These are phyloP conservation scores for Mormyrus lacerda DNA, from an alignment of 2,113 vertebrate genomes.

Conservation along the genomic window DNA sequence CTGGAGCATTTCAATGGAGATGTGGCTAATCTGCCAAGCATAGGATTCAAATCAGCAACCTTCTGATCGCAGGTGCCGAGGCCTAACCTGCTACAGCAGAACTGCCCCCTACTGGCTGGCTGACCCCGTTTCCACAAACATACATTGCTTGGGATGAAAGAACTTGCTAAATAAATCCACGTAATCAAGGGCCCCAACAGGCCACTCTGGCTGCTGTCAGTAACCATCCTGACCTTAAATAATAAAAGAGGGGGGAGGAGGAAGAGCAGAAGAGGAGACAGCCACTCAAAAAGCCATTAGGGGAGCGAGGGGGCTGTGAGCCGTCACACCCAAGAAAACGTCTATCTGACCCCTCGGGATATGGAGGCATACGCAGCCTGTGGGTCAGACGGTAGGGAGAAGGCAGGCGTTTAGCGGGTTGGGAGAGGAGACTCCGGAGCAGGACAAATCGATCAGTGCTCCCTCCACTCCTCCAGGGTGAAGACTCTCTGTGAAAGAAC, in stretches of 20 bases:
- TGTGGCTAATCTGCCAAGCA: not conserved
- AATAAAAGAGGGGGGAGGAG: not conserved
- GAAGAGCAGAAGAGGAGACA: not conserved
- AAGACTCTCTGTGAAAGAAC: constrained; percentile 35
- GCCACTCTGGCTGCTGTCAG: too few species aligned
- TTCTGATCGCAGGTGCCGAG: not conserved
- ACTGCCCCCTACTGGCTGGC: too few species aligned
- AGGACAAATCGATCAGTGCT: constrained; percentile 44
- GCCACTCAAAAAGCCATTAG: not conserved
- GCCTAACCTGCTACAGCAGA: too few species aligned
- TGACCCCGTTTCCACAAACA: not conserved
- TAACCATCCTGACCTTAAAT: not conserved
- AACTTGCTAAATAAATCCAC: not conserved
- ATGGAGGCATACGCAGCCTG: not conserved
- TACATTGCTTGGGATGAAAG: not conserved
- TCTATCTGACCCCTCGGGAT: not conserved
- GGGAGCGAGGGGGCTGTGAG: not conserved
- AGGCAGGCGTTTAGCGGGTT: constrained; percentile 35
- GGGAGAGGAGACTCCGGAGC: constrained; percentile 30
- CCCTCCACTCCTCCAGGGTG: constrained; percentile 15
- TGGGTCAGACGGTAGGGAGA: constrained; percentile 21
- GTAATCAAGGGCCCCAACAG: not conserved
- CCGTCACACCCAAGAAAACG: not conserved
- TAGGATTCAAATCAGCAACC: not conserved
- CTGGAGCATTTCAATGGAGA: not conserved